Conservation (phyloP, 2,888 invertebrate species). For the Trissolcus brochymenae region DNA sequence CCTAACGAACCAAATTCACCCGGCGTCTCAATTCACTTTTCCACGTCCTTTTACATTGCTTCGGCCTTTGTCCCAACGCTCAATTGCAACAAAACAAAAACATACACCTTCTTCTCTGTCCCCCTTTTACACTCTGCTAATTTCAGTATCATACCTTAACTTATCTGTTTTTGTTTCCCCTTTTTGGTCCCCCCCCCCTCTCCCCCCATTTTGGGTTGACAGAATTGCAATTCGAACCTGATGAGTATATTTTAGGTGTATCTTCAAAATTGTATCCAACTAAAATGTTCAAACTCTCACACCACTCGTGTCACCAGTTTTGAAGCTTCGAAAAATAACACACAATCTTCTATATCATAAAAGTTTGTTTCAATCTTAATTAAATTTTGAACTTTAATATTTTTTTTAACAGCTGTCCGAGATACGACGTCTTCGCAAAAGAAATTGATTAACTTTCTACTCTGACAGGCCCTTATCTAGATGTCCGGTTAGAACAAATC, state of each 20-base stretch:
- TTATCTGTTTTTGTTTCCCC: too few species aligned
- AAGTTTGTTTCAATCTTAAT: conserved; percentile 3
- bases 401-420: too few species aligned
- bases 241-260: too few species aligned
- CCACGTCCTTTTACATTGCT: conserved; percentile 10
- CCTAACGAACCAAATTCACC: conserved; percentile 37
- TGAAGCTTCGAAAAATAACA: neutral
- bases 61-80: conserved; percentile 5
- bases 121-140: neutral
- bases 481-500: conserved; percentile 9
- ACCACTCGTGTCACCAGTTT: neutral
- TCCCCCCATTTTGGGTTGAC: too few species aligned
- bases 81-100: too few species aligned
- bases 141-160: too few species aligned
- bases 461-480: conserved; percentile 14
- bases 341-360: too few species aligned
- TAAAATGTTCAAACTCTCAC: too few species aligned
- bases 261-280: too few species aligned
- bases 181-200: too few species aligned
- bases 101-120: too few species aligned
- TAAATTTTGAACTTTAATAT: neutral
- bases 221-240: too few species aligned
- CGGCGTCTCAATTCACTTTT: conserved; percentile 27
- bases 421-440: neutral
- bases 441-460: conserved; percentile 20